Evolutionary conservation across 2,113 vertebrate genomes (phyloP).

Genomic region (Pelobates fuscus): DNA sequence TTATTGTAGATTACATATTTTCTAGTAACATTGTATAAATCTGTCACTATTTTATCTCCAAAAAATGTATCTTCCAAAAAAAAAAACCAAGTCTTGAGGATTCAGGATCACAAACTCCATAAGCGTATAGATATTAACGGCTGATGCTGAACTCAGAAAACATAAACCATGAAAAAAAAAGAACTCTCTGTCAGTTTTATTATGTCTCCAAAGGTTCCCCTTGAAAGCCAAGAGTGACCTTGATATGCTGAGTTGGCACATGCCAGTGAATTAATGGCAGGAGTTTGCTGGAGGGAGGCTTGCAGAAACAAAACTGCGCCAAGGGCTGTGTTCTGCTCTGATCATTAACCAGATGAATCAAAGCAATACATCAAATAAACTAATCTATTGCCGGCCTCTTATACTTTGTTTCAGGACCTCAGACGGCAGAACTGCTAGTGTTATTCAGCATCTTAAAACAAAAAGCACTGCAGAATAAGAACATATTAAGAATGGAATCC

Average conservation of each 20-base stretch:
- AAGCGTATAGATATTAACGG: conserved; percentile 77
- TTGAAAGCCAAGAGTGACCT: conserved; percentile 83
- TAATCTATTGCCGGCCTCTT: conserved; percentile 68
- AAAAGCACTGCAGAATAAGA: conserved; percentile 20
- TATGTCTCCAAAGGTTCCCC: conserved; percentile 86
- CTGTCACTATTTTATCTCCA: conserved; percentile 63
- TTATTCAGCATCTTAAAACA: conserved; percentile 24
- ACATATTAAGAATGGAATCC: conserved; percentile 16
- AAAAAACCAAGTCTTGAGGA: conserved; percentile 40
- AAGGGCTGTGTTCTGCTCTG: conserved; percentile 67
- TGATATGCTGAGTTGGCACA: conserved; percentile 81
- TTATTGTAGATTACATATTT: conserved; percentile 68
- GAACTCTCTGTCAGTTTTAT: conserved; percentile 87
- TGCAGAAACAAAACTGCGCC: conserved; percentile 73
- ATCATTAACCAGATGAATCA: conserved; percentile 76
- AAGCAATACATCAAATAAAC: conserved; percentile 74
- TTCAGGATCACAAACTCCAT: conserved; percentile 73
- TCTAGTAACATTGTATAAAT: conserved; percentile 62
- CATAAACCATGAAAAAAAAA: conserved; percentile 81
- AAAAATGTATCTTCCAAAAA: conserved; percentile 55
- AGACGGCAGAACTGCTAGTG: not conserved
- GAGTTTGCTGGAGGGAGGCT: conserved; percentile 74
- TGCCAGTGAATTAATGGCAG: conserved; percentile 81
- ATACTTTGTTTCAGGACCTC: conserved; percentile 28
- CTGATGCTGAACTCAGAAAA: conserved; percentile 78